These are phyloP conservation scores for Myripristis jacobus DNA, from an alignment of 2,797 vertebrate species.

Conservation along the genomic window DNA sequence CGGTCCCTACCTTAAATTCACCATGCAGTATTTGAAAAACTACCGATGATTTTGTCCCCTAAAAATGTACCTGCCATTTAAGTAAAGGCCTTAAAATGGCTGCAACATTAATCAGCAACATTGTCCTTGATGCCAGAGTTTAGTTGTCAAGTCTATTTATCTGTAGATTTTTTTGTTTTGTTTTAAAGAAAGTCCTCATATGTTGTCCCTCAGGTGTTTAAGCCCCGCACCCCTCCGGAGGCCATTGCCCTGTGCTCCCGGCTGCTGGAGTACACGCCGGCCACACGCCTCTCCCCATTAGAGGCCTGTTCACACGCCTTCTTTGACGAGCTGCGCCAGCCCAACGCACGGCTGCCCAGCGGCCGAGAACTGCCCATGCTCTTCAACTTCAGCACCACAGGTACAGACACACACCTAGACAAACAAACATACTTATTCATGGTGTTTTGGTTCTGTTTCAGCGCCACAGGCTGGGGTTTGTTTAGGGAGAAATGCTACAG, in stretches of 20 bases:
- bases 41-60: no score
- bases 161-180: neutral
- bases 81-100: no score
- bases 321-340: slow-evolving; percentile 90
- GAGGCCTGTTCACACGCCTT: slow-evolving; percentile 91
- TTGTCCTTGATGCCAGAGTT: no score
- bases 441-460: no score
- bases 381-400: slow-evolving; percentile 91
- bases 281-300: slow-evolving; percentile 87
- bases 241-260: slow-evolving; percentile 90
- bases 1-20: no score
- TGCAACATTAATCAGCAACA: no score
- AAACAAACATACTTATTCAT: no score
- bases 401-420: slow-evolving; percentile 54
- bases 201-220: slow-evolving; percentile 86
- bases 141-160: no score
- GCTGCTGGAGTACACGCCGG: slow-evolving; percentile 91
- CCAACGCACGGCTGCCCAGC: slow-evolving; percentile 87
- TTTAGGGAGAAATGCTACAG: no score
- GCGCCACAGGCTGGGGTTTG: no score
- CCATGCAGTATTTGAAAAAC: no score
- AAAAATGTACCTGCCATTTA: no score
- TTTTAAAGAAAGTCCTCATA: neutral
- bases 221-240: slow-evolving; percentile 89
- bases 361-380: slow-evolving; percentile 89